Evolutionary conservation across 2,113 vertebrate genomes (phyloP).

Genomic region (Turnix velox): DNA sequence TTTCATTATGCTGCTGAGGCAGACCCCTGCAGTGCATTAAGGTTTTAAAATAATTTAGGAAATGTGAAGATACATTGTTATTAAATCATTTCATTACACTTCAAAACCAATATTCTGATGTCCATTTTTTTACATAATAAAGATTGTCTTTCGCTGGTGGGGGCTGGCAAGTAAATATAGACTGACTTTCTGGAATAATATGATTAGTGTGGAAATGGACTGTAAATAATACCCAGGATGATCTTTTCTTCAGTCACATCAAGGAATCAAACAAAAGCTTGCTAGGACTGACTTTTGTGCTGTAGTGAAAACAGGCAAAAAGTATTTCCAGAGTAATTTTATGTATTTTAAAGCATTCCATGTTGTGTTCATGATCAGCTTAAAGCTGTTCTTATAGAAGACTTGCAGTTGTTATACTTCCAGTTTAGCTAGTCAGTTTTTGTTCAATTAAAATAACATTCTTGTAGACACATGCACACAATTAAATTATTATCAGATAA

Average conservation of each 20-base stretch:
- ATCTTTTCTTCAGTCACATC: slow-evolving; percentile 27
- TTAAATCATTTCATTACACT: slow-evolving; percentile 49
- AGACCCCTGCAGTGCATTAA: slow-evolving; percentile 40
- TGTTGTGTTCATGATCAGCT: not conserved
- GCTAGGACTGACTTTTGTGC: not conserved
- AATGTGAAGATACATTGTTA: slow-evolving; percentile 55
- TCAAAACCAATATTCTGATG: slow-evolving; percentile 38
- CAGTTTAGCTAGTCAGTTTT: slow-evolving; percentile 4
- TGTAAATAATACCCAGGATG: slow-evolving; percentile 35
- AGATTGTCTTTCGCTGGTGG: slow-evolving; percentile 12
- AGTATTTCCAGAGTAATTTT: not conserved
- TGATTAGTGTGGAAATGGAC: slow-evolving; percentile 29
- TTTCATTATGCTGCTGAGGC: slow-evolving; percentile 45
- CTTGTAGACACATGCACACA: not conserved
- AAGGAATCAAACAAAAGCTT: slow-evolving; percentile 2
- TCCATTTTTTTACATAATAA: slow-evolving; percentile 23
- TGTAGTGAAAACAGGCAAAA: not conserved
- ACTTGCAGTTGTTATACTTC: not conserved
- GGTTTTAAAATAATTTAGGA: slow-evolving; percentile 55
- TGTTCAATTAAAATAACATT: not conserved
- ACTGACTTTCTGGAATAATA: slow-evolving; percentile 18
- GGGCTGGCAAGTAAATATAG: not conserved
- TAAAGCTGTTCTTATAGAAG: not conserved
- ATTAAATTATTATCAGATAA: not conserved
- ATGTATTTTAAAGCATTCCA: too few relatives aligned